Evolutionary conservation across 2,888 invertebrate genomes (phyloP).

Genomic region (Amphipoea lucens): DNA sequence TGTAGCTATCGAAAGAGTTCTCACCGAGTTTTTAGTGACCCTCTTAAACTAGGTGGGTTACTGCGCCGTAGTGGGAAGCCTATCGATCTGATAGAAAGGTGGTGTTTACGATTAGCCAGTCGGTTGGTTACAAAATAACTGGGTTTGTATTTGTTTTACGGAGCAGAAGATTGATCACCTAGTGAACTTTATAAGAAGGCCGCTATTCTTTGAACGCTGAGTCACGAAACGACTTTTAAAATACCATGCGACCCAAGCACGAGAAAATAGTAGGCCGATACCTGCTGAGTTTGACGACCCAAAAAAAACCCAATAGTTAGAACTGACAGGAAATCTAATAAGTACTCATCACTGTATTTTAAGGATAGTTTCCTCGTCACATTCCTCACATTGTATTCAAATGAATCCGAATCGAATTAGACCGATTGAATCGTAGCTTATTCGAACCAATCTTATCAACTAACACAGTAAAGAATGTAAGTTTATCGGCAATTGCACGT

Average conservation of each 20-base stretch:
- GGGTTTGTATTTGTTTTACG: slow-evolving; percentile 67
- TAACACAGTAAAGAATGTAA: slow-evolving; percentile 16
- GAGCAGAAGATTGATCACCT: slow-evolving; percentile 49
- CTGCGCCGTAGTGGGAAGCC: slow-evolving; percentile 84
- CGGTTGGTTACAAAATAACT: slow-evolving; percentile 70
- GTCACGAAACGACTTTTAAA: slow-evolving; percentile 52
- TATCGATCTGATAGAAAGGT: slow-evolving; percentile 85
- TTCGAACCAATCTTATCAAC: slow-evolving; percentile 22
- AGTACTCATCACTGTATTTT: neutral
- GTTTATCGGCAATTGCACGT: slow-evolving; percentile 25
- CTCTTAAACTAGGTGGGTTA: slow-evolving; percentile 78
- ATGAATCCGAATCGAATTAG: neutral
- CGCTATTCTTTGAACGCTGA: slow-evolving; percentile 53
- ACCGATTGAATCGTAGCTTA: slow-evolving; percentile 3
- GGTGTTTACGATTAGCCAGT: slow-evolving; percentile 78
- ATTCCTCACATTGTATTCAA: slow-evolving; percentile 21
- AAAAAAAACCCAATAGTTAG: slow-evolving; percentile 13
- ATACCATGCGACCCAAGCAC: slow-evolving; percentile 25
- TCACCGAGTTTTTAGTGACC: slow-evolving; percentile 63
- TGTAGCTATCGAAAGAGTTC: slow-evolving; percentile 66
- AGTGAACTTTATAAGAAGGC: slow-evolving; percentile 44
- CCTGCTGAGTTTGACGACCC: slow-evolving; percentile 5
- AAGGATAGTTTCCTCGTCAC: neutral
- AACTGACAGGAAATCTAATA: neutral
- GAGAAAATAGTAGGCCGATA: slow-evolving; percentile 18